phyloP scores from a whole-genome alignment of 2,113 vertebrate genomes.

The Nesogale talazaci region DNA sequence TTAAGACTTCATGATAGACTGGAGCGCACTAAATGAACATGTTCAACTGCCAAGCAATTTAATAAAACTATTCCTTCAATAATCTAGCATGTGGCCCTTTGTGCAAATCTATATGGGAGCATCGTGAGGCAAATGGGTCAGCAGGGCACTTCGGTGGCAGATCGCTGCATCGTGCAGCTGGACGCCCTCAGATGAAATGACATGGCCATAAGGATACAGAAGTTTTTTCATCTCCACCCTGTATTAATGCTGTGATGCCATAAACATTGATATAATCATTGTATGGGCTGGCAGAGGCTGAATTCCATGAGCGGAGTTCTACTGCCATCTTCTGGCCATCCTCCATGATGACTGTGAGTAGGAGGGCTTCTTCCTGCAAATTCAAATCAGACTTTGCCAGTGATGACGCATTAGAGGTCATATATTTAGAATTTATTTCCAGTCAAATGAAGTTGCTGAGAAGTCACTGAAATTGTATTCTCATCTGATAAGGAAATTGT shows the following conservation, averaged over 20 bases:
- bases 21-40: conserved; percentile 29
- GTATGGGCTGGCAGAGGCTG: accelerated
- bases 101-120: not conserved
- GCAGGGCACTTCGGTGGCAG: not conserved
- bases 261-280: conserved; percentile 1
- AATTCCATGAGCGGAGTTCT: conserved; percentile 54
- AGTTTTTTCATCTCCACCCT: conserved; percentile 58
- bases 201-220: conserved; percentile 27
- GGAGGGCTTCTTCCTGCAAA: not conserved
- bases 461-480: not conserved
- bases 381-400: not conserved
- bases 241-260: conserved; percentile 50
- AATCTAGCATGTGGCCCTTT: not conserved
- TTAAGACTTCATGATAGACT: not conserved
- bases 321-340: conserved; percentile 86
- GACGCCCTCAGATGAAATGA: not conserved
- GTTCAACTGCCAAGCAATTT: not conserved
- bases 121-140: not conserved
- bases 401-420: not conserved
- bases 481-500: conserved; percentile 49
- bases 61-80: conserved; percentile 4
- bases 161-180: not conserved
- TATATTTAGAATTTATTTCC: conserved; percentile 47
- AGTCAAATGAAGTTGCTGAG: conserved; percentile 29
- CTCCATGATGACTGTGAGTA: not conserved